Conservation (phyloP, 1,140 invertebrate species). For the Trachelipus rathkii region DNA sequence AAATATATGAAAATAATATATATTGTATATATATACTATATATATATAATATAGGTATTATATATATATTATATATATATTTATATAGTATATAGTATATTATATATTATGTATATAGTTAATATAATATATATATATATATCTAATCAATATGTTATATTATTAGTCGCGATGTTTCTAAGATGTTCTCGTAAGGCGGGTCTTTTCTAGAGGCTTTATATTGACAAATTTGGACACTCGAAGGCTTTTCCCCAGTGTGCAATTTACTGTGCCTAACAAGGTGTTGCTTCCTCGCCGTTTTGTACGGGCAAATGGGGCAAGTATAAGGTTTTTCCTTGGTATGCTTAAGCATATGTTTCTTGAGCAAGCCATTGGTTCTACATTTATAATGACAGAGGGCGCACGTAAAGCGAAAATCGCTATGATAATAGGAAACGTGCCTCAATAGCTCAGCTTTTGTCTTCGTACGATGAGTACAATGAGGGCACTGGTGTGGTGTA, state of each 20-base stretch:
- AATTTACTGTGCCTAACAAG: constrained; percentile 21
- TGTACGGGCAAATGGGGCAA: constrained; percentile 27
- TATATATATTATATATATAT: no score
- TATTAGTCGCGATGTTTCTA: background rate
- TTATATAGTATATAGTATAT: no score
- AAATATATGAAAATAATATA: no score
- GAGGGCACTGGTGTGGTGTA: constrained; percentile 5
- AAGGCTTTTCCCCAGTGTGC: constrained; percentile 29
- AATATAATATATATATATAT: no score
- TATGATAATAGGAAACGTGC: constrained; percentile 14
- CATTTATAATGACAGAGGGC: constrained; percentile 25
- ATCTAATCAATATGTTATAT: background rate
- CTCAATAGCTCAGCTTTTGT: constrained; percentile 23
- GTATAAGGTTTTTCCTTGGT: constrained; percentile 30
- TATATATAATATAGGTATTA: no score
- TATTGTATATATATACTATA: no score
- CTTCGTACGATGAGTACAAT: constrained; percentile 24
- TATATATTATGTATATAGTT: no score
- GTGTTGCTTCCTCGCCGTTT: constrained; percentile 19
- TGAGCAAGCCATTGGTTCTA: constrained; percentile 17
- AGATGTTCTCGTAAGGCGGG: background rate
- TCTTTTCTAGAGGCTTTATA: background rate
- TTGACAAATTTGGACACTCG: background rate
- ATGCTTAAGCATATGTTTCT: constrained; percentile 28
- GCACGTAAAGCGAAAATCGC: constrained; percentile 10